phyloP scores from a whole-genome alignment of 2,888 invertebrate species.

The Marasmarcha lunaedactyla region DNA sequence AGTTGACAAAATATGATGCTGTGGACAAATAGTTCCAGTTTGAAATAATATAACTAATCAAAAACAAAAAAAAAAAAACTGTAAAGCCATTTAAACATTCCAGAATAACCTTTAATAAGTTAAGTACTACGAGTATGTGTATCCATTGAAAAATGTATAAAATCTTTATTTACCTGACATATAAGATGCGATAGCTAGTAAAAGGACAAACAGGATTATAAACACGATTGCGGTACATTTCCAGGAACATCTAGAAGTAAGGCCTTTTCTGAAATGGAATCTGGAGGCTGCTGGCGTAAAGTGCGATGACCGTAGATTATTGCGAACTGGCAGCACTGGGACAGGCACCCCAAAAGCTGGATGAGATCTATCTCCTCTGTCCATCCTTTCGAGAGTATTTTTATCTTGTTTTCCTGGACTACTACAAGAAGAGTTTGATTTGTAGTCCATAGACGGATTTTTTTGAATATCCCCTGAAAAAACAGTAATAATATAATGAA shows the following conservation, averaged over 20 bases:
- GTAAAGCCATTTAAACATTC: neutral
- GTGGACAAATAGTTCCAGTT: slow-evolving; percentile 25
- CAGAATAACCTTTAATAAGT: neutral
- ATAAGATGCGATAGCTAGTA: slow-evolving; percentile 86
- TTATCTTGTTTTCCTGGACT: slow-evolving; percentile 78
- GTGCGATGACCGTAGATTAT: slow-evolving; percentile 78
- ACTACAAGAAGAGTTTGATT: slow-evolving; percentile 88
- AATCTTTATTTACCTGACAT: slow-evolving; percentile 84
- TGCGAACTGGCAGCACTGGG: slow-evolving; percentile 81
- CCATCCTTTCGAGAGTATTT: slow-evolving; percentile 63
- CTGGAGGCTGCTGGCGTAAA: slow-evolving; percentile 79
- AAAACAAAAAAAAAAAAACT: neutral
- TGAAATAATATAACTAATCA: slow-evolving; percentile 4
- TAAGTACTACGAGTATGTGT: too few relatives aligned
- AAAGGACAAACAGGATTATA: slow-evolving; percentile 84
- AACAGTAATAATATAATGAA: too few relatives aligned
- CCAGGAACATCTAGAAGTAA: slow-evolving; percentile 90
- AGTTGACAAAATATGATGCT: slow-evolving; percentile 87
- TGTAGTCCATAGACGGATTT: slow-evolving; percentile 90
- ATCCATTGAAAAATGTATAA: slow-evolving; percentile 4
- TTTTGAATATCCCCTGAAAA: slow-evolving; percentile 86
- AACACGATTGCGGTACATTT: slow-evolving; percentile 91
- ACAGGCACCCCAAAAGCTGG: slow-evolving; percentile 76
- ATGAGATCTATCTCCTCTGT: slow-evolving; percentile 73
- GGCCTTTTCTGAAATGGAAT: slow-evolving; percentile 89